Percentiles rank a stretch among this genome's conserved stretches.
Evolutionary conservation across 2,113 vertebrate species (phyloP).

Genomic region (Uria lomvia): DNA sequence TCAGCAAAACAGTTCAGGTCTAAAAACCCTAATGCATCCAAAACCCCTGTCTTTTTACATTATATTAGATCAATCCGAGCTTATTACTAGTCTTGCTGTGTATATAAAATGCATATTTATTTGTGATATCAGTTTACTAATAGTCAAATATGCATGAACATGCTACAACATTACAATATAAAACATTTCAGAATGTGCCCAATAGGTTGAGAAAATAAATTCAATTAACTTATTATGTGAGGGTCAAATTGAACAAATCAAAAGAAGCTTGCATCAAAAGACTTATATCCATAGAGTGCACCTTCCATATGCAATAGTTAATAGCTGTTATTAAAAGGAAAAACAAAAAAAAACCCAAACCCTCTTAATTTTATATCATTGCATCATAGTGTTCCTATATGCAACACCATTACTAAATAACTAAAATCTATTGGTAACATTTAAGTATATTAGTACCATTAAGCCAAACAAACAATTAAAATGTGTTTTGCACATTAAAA

Average conservation of each 20-base stretch:
- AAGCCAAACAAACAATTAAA: background rate
- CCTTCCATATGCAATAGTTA: background rate
- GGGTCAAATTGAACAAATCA: background rate
- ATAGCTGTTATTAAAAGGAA: background rate
- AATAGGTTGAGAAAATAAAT: background rate
- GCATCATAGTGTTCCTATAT: background rate
- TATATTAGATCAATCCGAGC: background rate
- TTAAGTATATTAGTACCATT: background rate
- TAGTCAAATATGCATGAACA: background rate
- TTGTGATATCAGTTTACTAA: background rate
- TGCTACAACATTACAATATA: background rate
- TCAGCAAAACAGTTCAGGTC: background rate
- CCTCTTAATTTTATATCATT: background rate
- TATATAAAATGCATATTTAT: background rate
- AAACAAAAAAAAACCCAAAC: background rate
- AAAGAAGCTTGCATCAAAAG: background rate
- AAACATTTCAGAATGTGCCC: background rate
- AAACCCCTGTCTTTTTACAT: accelerated
- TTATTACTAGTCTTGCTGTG: background rate
- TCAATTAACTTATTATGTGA: background rate
- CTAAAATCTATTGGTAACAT: background rate
- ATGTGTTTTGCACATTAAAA: background rate
- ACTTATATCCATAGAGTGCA: background rate
- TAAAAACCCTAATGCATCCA: background rate
- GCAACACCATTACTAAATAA: background rate